These are phyloP conservation scores for Folsomia manolachei DNA, from an alignment of 2,888 invertebrate genomes.

Conservation along the genomic window DNA sequence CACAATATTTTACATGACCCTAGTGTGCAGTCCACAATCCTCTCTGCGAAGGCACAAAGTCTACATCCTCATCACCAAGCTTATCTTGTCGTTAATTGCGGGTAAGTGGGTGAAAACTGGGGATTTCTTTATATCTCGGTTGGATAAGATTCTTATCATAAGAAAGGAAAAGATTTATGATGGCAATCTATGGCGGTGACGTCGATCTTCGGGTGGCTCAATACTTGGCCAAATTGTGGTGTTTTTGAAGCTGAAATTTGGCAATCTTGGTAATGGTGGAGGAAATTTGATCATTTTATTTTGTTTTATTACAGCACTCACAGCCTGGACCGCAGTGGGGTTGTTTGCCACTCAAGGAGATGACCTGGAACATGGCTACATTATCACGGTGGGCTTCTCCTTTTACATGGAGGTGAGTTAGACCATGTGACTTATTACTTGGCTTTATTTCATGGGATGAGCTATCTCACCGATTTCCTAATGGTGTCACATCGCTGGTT, in stretches of 20 bases:
- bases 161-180: background rate
- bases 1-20: constrained; percentile 78
- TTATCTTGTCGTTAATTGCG: constrained; percentile 72
- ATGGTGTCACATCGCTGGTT: background rate
- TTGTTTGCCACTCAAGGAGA: constrained; percentile 82
- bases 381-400: constrained; percentile 73
- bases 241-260: background rate
- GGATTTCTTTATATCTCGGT: no score
- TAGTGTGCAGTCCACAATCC: constrained; percentile 64
- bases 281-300: constrained; percentile 9
- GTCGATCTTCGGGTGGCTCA: no score
- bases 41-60: constrained; percentile 18
- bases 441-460: background rate
- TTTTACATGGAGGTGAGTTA: constrained; percentile 74
- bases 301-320: constrained; percentile 63
- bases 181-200: no score
- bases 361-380: constrained; percentile 70
- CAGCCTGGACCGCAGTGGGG: constrained; percentile 76
- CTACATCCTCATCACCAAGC: constrained; percentile 72
- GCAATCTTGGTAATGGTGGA: background rate
- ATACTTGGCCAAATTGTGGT: background rate
- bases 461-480: background rate
- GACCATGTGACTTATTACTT: background rate
- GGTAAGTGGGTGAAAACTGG: constrained; percentile 61
- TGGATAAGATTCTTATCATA: background rate